A percentile compares a stretch with the other conserved stretches of the same genome.
Conservation (phyloP, 1,140 invertebrate species). For the Chymomyza costata region DNA sequence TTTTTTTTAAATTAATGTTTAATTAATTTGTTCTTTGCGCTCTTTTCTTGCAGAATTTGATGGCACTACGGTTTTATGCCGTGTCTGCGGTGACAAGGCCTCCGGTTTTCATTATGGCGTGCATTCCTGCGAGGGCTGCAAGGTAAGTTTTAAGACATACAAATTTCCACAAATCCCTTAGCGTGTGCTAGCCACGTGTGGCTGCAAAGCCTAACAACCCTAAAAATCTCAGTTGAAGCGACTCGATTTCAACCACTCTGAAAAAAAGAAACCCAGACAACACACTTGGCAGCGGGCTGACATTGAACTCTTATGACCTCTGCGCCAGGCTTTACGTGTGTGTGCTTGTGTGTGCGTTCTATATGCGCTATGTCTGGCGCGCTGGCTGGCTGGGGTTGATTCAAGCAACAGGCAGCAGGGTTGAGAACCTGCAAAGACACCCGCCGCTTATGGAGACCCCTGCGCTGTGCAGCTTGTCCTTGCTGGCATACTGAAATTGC, state of each 20-base stretch:
- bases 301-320: constrained; percentile 68
- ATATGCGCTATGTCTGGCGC: too few relatives aligned
- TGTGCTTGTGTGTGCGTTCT: too few relatives aligned
- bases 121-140: constrained; percentile 99
- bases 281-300: constrained; percentile 23
- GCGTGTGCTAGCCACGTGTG: constrained; percentile 13
- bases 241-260: constrained; percentile 22
- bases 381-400: constrained; percentile 32
- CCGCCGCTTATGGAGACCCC: background rate
- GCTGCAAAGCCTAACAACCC: constrained; percentile 18
- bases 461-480: constrained; percentile 17
- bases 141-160: too few relatives aligned
- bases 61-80: constrained; percentile 96
- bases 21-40: constrained; percentile 4
- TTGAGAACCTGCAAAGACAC: background rate
- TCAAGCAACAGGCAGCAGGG: constrained; percentile 17
- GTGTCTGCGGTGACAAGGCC: constrained; percentile 98
- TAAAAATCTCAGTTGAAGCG: constrained; percentile 19
- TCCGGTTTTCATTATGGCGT: constrained; percentile 99
- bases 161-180: too few relatives aligned
- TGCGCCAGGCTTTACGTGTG: background rate
- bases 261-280: background rate
- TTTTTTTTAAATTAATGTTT: background rate
- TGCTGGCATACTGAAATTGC: constrained; percentile 45
- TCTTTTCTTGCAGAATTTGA: constrained; percentile 94